These are phyloP conservation scores for Callosobruchus maculatus DNA, from an alignment of 2,888 invertebrate species.

Conservation along the genomic window DNA sequence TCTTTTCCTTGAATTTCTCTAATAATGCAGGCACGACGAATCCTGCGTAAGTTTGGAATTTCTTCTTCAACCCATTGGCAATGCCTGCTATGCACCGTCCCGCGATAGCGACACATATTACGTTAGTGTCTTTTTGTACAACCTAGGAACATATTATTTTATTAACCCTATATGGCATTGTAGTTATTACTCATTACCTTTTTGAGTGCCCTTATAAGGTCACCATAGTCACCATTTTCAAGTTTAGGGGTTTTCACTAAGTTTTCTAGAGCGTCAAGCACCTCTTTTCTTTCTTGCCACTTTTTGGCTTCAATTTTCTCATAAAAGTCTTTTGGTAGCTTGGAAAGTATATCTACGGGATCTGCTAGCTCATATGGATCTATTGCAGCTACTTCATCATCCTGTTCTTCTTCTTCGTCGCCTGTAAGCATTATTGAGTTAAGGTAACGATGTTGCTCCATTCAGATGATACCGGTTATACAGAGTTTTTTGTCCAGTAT, in stretches of 20 bases:
- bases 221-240: constrained; percentile 90
- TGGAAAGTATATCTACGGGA: constrained; percentile 89
- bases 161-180: background rate
- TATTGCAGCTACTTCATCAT: constrained; percentile 55
- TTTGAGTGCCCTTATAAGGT: constrained; percentile 80
- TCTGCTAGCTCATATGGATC: constrained; percentile 90
- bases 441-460: no score
- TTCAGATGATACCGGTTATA: no score
- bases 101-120: constrained; percentile 84
- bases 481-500: no score
- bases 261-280: constrained; percentile 76
- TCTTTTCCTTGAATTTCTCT: constrained; percentile 98
- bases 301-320: constrained; percentile 93
- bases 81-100: constrained; percentile 79
- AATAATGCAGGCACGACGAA: constrained; percentile 74
- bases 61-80: constrained; percentile 82
- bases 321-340: constrained; percentile 92
- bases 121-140: constrained; percentile 91
- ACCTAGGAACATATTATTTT: constrained; percentile 53
- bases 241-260: constrained; percentile 79
- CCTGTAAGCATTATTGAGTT: constrained; percentile 9
- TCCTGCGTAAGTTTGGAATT: constrained; percentile 80
- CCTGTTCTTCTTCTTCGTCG: constrained; percentile 58
- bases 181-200: constrained; percentile 57
- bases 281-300: constrained; percentile 95